These are phyloP conservation scores for Ctenosaura bakeri DNA, from an alignment of 2,797 vertebrate genomes.

Conservation along the genomic window DNA sequence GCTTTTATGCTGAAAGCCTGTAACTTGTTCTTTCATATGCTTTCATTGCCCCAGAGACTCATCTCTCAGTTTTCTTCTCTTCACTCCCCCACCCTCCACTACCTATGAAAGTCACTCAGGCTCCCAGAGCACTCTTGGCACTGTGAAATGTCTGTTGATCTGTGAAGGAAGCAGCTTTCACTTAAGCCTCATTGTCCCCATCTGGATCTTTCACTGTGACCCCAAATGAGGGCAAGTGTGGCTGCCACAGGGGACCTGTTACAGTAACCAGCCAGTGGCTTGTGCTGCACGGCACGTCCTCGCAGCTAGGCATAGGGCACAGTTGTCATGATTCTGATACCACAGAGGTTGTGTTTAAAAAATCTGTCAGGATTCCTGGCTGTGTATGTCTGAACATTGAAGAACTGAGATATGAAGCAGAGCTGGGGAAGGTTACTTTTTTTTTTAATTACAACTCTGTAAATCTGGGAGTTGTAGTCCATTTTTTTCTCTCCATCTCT, in stretches of 20 bases:
- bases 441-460: no score
- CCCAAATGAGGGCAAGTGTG: constrained; percentile 18
- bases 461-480: no score
- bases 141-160: not conserved
- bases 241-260: constrained; percentile 24
- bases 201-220: constrained; percentile 16
- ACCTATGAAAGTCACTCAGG: not conserved
- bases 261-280: constrained; percentile 22
- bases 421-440: no score
- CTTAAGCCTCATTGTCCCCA: not conserved
- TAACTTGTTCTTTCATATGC: not conserved
- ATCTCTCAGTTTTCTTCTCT: not conserved
- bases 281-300: constrained; percentile 31
- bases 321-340: constrained; percentile 23
- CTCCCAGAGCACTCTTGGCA: not conserved
- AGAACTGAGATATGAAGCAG: not conserved
- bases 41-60: not conserved
- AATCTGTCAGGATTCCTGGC: not conserved
- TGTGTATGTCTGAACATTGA: not conserved
- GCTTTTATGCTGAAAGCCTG: not conserved
- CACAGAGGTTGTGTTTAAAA: not conserved
- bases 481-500: no score
- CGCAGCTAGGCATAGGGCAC: constrained; percentile 8
- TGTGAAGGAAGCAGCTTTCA: constrained; percentile 12
- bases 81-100: not conserved